Base-by-base conservation (phyloP, 2,888 invertebrate genomes). In the Schizotus pectinicornis region DNA sequence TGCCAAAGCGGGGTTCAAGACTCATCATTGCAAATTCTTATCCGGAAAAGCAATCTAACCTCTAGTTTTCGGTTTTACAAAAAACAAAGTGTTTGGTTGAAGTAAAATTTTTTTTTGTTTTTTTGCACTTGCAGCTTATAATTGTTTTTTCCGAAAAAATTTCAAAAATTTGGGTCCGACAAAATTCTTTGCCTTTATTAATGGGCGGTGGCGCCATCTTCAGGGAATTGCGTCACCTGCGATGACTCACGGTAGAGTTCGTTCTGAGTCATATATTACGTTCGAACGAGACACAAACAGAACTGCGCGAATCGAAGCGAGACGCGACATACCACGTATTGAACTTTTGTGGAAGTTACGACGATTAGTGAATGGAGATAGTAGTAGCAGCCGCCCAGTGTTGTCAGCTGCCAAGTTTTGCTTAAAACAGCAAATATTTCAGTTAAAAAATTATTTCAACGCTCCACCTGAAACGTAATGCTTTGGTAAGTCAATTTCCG, bases 361-460 rank as follows among this genome's bases (percentile, higher is more conserved):
- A 5, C 5, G 22, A 22, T 22, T 11, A 30, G 6, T 8, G 13
- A 31, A 8, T 42, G 42, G 49, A 38, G 48, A 53, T 57, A 54
- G 53, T 46, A 37, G 58, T 58, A 34, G 58, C 49, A 58, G 49
- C 58, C 58, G 58, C 58, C 58, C 58, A 58, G 53, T 53, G 58
- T 53, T 54, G 47, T 52, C 48, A 52, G 52, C 56, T 51, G 51
- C 41, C 34, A 51, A 46, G 41, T 57, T 57, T 52, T 52, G 48
- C 42, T 50, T 56, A 56, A 56, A 37, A 39, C 14, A 13, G 32
- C 31, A 42, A 47, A 41, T 37, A 41, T 9, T 47, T 22, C 14
- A 14, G 22, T 54, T 39, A 39, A 45, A 30, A 22, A 11, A 5
- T 35, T 38, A 14, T 54, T 54, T 34, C 1, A 14, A 7, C 13